These are phyloP conservation scores for Heliocidaris tuberculata DNA, from an alignment of 35 echinoderm and acorn worm species.

Conservation along the genomic window DNA sequence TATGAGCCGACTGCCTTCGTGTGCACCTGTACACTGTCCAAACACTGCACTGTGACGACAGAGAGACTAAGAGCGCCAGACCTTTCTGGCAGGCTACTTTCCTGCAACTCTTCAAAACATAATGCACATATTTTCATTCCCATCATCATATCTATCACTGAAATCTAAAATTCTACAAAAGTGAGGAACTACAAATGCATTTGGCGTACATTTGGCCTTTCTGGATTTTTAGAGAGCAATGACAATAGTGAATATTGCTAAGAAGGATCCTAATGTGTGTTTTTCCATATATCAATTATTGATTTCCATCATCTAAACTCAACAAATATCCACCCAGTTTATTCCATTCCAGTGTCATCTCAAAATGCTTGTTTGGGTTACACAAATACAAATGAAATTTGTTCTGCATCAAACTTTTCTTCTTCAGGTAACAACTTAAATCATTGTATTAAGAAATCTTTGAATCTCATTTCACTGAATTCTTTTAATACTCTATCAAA, in stretches of 20 bases:
- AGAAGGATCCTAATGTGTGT: neutral
- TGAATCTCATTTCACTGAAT: neutral
- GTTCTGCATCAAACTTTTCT: neutral
- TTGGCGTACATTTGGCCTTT: neutral
- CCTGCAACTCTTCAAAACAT: neutral
- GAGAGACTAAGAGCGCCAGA: neutral
- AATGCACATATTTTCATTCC: neutral
- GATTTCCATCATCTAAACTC: neutral
- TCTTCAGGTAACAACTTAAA: neutral
- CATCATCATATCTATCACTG: neutral
- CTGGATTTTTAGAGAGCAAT: neutral
- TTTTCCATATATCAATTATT: neutral
- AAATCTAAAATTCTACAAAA: neutral
- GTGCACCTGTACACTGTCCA: constrained; percentile 24
- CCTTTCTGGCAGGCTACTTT: neutral
- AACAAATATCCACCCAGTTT: neutral
- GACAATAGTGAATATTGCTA: neutral
- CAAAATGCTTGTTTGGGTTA: neutral
- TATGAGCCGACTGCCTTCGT: constrained; percentile 1
- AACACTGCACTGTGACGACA: constrained; percentile 21
- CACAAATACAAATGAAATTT: neutral
- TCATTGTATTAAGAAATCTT: neutral
- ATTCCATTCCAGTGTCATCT: neutral
- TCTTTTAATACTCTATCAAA: neutral
- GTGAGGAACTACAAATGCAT: neutral